Base-by-base conservation (phyloP, 2,888 invertebrate species). In the Dorcus parallelipipedus region DNA sequence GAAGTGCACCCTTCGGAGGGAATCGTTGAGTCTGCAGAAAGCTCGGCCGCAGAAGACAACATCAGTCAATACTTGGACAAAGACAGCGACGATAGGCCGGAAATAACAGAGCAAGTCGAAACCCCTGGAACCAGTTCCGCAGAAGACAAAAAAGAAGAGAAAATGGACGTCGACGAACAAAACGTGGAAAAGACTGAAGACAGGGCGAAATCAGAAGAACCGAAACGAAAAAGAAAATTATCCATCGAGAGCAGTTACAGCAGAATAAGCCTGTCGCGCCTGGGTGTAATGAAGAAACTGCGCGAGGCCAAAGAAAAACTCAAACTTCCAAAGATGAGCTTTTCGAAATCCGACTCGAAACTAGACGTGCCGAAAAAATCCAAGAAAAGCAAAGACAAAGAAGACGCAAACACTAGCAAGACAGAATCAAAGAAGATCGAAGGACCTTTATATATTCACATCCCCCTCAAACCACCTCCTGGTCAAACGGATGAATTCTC, bases 61-160 rank as follows among this genome's bases (percentile, higher is more conserved):
- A 73, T 78, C 23, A 78, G 78, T 60, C 77, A 78, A 64, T 78
- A 77, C 68, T 66, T 78, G 58, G 78, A 78, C 54, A 77, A 74
- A 65, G 78, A 77, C 41, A 74, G 76, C 10, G 59, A 57, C n/a
- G 60, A 60, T 38, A 38, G 23, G 38, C 47, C 56, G 45, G 49
- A 52, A 33, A 58, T 49, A 14, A 40, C 38, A 9, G 61, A 61
- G 48, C 57, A 54, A 40, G 10, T 38, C 9, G 40, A 20, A 17
- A 40, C 26, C 7, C 9, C 53, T 9, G 45, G 45, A 38, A 5
- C 26, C 4, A 33, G 26, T 33, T 17, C 45, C n/a, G 23, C 14
- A 17, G 23, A 43, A 4, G 43, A 43, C 10, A 14, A 8, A 9
- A 1, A 40, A 40, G 9, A 17, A 43, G 48, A 59, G 57, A 47